phyloP scores from a whole-genome alignment of 2,113 vertebrate genomes.

The Cranoglanis bouderius region DNA sequence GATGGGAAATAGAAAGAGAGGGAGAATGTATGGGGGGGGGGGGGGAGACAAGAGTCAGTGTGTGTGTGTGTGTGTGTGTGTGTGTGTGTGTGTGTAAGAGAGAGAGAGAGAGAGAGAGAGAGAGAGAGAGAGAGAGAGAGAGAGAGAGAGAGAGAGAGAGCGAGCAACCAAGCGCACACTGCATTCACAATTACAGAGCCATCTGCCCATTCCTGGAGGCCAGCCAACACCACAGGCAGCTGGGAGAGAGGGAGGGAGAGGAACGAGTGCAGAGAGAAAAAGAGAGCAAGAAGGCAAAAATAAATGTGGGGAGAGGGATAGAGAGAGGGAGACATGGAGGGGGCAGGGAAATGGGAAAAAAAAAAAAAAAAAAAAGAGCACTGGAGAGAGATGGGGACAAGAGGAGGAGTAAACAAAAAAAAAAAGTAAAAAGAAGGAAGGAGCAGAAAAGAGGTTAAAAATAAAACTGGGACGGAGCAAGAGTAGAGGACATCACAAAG shows the following conservation, averaged over 20 bases:
- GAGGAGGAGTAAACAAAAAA: slow-evolving; percentile 51
- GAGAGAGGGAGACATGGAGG: slow-evolving; percentile 48
- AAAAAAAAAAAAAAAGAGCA: slow-evolving; percentile 56
- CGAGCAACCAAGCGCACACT: slow-evolving; percentile 73
- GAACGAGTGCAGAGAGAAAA: slow-evolving; percentile 35
- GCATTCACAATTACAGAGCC: slow-evolving; percentile 81
- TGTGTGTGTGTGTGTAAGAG: slow-evolving; percentile 45
- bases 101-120: slow-evolving; percentile 46
- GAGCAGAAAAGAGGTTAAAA: slow-evolving; percentile 51
- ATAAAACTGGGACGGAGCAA: slow-evolving; percentile 49
- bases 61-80: slow-evolving; percentile 52
- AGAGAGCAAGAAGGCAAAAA: slow-evolving; percentile 41
- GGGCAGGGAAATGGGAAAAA: slow-evolving; percentile 54
- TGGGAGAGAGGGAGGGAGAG: slow-evolving; percentile 71
- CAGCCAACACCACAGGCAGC: slow-evolving; percentile 81
- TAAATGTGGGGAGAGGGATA: slow-evolving; percentile 61
- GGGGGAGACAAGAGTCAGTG: slow-evolving; percentile 65
- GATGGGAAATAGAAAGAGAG: slow-evolving; percentile 62
- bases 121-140: slow-evolving; percentile 65
- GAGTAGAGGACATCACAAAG: slow-evolving; percentile 21
- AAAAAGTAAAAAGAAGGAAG: slow-evolving; percentile 55
- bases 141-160: slow-evolving; percentile 55
- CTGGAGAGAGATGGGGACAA: slow-evolving; percentile 52
- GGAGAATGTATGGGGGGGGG: slow-evolving; percentile 55
- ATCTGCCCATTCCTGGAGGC: slow-evolving; percentile 84